Evolutionary conservation across 2,888 invertebrate species (phyloP).

Genomic region (Stenichneumon culpator): DNA sequence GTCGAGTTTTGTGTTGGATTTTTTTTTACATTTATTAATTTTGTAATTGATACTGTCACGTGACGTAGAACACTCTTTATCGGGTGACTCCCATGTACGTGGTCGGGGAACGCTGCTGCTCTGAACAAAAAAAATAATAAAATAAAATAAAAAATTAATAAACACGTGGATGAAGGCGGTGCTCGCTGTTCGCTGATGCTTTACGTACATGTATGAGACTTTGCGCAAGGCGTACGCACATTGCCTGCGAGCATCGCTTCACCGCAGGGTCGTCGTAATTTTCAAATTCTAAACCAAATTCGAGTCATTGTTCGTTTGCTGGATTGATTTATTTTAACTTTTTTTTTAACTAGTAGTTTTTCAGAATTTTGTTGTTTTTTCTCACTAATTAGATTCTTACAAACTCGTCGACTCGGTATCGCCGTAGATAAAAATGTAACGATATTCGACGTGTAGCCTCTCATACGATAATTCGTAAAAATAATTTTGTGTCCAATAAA

Average conservation of each 20-base stretch:
- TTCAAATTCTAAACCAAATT: not conserved
- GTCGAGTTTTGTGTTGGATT: not conserved
- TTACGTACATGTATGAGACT: conserved; percentile 75
- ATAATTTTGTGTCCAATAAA: conserved; percentile 62
- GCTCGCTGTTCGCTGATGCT: conserved; percentile 62
- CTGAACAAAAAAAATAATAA: not conserved
- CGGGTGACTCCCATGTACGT: conserved; percentile 34
- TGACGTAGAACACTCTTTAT: conserved; percentile 44
- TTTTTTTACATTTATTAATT: not conserved
- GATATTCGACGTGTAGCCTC: conserved; percentile 26
- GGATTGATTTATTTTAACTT: not conserved
- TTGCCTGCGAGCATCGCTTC: conserved; percentile 40
- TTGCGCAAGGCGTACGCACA: conserved; percentile 70
- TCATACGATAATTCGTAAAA: conserved; percentile 26
- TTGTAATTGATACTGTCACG: conserved; percentile 22
- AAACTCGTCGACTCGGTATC: conserved; percentile 29
- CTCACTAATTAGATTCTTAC: not conserved
- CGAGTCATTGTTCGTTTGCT: not conserved
- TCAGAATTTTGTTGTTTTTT: not conserved
- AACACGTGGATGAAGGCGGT: conserved; percentile 18
- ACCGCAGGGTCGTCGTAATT: conserved; percentile 1
- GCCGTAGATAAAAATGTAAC: conserved; percentile 55
- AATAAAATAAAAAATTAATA: not conserved
- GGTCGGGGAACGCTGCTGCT: conserved; percentile 31
- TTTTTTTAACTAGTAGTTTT: conserved; percentile 1